Conservation (phyloP, 2,113 vertebrate species). For the Crocuta crocuta region DNA sequence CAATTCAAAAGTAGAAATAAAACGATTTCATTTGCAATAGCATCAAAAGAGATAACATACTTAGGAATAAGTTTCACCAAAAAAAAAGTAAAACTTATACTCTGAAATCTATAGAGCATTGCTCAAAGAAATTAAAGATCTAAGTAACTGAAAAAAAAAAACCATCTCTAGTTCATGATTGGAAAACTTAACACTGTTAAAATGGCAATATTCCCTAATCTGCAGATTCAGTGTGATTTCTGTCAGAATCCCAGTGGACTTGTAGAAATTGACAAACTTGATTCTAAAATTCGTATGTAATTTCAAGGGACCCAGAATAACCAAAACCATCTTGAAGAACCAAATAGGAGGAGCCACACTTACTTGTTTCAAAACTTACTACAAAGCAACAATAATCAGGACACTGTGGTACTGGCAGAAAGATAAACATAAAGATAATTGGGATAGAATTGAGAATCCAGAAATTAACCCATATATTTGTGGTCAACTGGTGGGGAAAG, state of each 20-base stretch:
- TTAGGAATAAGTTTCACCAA: neutral
- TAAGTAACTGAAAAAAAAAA: neutral
- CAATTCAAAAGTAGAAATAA: neutral
- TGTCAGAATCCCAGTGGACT: neutral
- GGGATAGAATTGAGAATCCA: neutral
- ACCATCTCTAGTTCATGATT: neutral
- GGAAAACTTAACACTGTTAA: neutral
- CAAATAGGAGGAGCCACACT: neutral
- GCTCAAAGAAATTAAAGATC: neutral
- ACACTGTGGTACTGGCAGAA: neutral
- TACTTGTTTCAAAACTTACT: neutral
- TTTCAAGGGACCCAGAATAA: neutral
- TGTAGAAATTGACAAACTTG: neutral
- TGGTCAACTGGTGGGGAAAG: neutral
- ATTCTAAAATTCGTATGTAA: neutral
- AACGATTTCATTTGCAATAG: neutral
- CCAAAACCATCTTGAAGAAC: neutral
- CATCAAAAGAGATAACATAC: neutral
- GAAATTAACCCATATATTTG: too few relatives aligned
- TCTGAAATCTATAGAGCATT: neutral
- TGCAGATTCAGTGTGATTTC: neutral
- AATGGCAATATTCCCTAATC: neutral
- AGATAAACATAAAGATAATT: accelerated
- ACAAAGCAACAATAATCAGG: neutral
- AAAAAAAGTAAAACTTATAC: too few relatives aligned